Conservation (phyloP, 2,113 vertebrate species). For the Synodontis membranacea region DNA sequence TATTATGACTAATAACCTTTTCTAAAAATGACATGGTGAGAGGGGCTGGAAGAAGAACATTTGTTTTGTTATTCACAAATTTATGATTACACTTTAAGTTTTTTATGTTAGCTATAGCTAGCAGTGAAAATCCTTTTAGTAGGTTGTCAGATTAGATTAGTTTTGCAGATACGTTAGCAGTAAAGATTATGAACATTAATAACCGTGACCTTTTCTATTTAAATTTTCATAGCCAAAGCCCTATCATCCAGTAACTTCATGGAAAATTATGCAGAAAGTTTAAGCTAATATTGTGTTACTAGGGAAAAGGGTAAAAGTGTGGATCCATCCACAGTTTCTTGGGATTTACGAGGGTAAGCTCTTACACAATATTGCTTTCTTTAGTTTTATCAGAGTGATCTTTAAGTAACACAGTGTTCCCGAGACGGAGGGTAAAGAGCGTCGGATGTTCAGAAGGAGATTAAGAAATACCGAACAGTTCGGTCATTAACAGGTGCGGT, state of each 20-base stretch:
- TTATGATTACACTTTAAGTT: background rate
- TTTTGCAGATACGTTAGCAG: background rate
- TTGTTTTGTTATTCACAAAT: background rate
- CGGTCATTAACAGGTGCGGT: conserved; percentile 1
- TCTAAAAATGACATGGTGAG: too few species aligned
- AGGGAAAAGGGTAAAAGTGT: background rate
- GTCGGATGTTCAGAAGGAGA: background rate
- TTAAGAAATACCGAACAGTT: background rate
- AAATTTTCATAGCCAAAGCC: background rate
- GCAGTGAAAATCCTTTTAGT: background rate
- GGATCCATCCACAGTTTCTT: background rate
- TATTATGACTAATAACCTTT: background rate
- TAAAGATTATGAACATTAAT: background rate
- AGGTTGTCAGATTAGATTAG: background rate
- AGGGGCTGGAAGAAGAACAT: background rate
- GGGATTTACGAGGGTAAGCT: background rate
- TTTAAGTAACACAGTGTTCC: background rate
- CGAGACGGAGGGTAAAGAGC: background rate
- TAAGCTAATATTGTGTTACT: background rate
- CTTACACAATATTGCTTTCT: background rate
- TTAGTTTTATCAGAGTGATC: background rate
- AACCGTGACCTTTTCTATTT: background rate
- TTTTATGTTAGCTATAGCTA: background rate
- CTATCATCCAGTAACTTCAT: background rate
- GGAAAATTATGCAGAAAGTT: background rate